A percentile compares a stretch with the other conserved stretches of the same genome.
These are phyloP conservation scores for Decapterus maruadsi DNA, from an alignment of 2,797 vertebrate species.

Conservation along the genomic window DNA sequence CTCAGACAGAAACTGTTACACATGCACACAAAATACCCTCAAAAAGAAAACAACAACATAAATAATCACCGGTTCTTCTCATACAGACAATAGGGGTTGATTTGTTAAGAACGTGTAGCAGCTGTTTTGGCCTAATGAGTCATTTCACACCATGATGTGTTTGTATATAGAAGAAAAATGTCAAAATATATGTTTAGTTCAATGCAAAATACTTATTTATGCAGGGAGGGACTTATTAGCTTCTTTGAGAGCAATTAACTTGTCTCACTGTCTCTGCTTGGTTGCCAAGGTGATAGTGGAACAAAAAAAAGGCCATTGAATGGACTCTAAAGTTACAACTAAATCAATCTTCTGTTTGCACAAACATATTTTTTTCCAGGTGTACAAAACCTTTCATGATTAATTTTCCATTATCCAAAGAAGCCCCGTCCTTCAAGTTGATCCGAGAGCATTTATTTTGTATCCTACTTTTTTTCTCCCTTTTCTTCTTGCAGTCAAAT, in stretches of 20 bases:
- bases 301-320: not conserved
- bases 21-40: slow-evolving; percentile 17
- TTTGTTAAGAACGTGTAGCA: not conserved
- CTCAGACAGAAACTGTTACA: slow-evolving; percentile 12
- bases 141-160: not conserved
- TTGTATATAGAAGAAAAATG: not conserved
- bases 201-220: slow-evolving; percentile 4
- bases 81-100: slow-evolving; percentile 42
- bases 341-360: not conserved
- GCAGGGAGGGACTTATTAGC: not conserved
- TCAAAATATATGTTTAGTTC: not conserved
- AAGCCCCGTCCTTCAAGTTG: not conserved
- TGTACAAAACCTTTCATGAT: not conserved
- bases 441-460: not conserved
- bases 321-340: not conserved
- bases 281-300: not conserved
- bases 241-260: not conserved
- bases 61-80: slow-evolving; percentile 66
- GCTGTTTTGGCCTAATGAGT: slow-evolving; percentile 31
- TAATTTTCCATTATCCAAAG: not conserved
- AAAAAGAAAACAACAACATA: slow-evolving; percentile 31
- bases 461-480: not conserved
- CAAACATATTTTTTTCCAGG: not conserved
- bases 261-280: not conserved
- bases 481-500: not conserved